Conservation (phyloP, 1,140 invertebrate species). For the Ectropis grisescens region DNA sequence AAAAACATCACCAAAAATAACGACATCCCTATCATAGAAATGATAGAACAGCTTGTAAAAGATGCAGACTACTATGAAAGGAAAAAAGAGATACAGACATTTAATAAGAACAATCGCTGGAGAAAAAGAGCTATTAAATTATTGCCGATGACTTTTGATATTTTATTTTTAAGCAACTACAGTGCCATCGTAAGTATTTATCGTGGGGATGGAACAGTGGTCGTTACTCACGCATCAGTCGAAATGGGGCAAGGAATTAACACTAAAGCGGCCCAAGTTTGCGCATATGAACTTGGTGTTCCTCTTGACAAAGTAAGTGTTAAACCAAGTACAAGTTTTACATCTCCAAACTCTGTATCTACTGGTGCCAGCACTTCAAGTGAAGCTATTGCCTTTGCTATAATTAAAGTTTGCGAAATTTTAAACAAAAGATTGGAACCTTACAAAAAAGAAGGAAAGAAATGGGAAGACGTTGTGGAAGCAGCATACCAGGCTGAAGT, state of each 20-base stretch:
- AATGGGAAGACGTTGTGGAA: conserved; percentile 76
- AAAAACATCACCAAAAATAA: conserved; percentile 72
- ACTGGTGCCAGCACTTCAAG: conserved; percentile 76
- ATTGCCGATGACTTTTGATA: conserved; percentile 76
- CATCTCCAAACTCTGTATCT: conserved; percentile 72
- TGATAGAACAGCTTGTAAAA: conserved; percentile 73
- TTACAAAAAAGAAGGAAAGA: conserved; percentile 70
- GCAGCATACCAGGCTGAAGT: conserved; percentile 70
- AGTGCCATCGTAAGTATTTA: conserved; percentile 80
- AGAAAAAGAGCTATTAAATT: conserved; percentile 80
- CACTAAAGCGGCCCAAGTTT: conserved; percentile 82
- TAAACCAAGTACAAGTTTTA: conserved; percentile 76
- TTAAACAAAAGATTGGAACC: conserved; percentile 74
- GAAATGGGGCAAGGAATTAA: conserved; percentile 92
- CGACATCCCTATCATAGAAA: conserved; percentile 63
- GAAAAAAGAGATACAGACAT: conserved; percentile 68
- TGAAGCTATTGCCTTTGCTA: conserved; percentile 71
- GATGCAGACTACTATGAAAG: conserved; percentile 75
- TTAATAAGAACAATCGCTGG: conserved; percentile 83
- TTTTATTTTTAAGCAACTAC: conserved; percentile 72
- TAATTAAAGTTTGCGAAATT: conserved; percentile 76
- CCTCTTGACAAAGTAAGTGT: conserved; percentile 77
- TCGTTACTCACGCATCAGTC: conserved; percentile 82
- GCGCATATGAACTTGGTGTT: conserved; percentile 78
- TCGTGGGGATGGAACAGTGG: conserved; percentile 82